Evolutionary conservation across 2,113 vertebrate species (phyloP), one percentile per base, ranked within the genome.

Genomic region (Aptenodytes forsteri): DNA sequence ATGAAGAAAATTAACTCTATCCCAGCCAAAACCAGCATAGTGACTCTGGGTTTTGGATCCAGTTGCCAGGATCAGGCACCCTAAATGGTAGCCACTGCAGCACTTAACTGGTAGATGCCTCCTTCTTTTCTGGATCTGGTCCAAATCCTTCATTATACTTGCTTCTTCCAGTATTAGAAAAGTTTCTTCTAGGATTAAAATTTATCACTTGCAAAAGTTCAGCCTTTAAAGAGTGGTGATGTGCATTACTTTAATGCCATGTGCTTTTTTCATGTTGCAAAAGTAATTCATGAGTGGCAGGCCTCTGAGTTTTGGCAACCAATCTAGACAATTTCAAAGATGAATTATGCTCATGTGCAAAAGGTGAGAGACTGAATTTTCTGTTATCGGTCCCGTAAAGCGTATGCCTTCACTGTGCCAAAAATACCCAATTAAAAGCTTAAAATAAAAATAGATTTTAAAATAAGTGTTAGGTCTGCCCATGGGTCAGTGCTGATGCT

Each of bases 341-440:
- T 91, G 83, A 94, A 96, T 97, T 95, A 93, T 46, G 40, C 62
- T 93, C 85, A 79, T 73, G 73, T 93, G 88, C 8, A 6, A 97
- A 95, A 96, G 88, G 78, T 95, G 67, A 95, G 73, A 92, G 61
- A 93, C 83, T 78, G 95, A 97, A 94, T 97, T 97, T 95, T 97
- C 88, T 95, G 26, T 92, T 93, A 76, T 56, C 23, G 26, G 61
- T 93, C 66, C 40, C 4, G 16, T 89, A 85, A 96, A 90, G 67
- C 69, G 67, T 71, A 78, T 8, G 26, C 83, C 76, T 96, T 83
- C 42, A 83, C 46, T 85, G 58, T 89, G 76, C 75, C 89, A 86
- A 75, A 96, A 94, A 92, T 54, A 95, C n/a, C 81, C 54, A 94
- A 81, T 85, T 95, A 96, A 96, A 96, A 94, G 83, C 42, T 92